Base-by-base conservation (phyloP, 2,113 vertebrate genomes). In the Microtus richardsoni region DNA sequence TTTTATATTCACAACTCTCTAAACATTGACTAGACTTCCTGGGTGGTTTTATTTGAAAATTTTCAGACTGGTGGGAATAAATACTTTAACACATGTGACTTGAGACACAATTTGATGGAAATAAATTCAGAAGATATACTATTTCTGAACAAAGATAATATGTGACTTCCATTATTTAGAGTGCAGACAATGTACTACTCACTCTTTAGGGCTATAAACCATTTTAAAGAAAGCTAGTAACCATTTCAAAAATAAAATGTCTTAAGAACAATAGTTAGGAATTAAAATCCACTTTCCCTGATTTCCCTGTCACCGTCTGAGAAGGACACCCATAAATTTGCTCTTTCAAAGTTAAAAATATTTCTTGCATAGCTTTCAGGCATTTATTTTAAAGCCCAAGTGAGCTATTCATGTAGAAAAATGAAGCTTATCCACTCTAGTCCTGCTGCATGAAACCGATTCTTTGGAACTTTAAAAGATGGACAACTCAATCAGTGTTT, bases 141-240 rank as follows among this genome's bases (percentile, higher is more conserved):
- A 54, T 80, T 96, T 91, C 66, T 95, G 36, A 93, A 92, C 66
- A 95, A 90, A 95, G 52, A 66, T 66, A 92, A 91, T 54, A 14
- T 36, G 44, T 70, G n/a, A 64, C 54, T 92, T 85, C 77, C 22
- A 68, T 70, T 95, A 88, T 22, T 84, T 85, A 64, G 33, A 44
- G 9, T 74, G 0, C 44, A 88, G 8, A 44, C 58, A 85, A 58
- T 28, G 91, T 95, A 58, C 30, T 93, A n/a, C 66, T 47, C 33
- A 28, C 60, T 41, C 28, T 33, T 85, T 86, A 73, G 3, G 21
- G 66, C 17, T 83, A 3, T 73, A 88, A 90, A 71, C 33, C 58
- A 68, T 79, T 49, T 49, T 41, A 49, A 44, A 79, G 52, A 54
- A 54, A 16, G 52, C 52, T 54, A 54, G 64, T 64, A 90, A 75